Evolutionary conservation across 2,888 invertebrate genomes (phyloP), one percentile per base, ranked within the genome.

Genomic region (Erpobdella octoculata): DNA sequence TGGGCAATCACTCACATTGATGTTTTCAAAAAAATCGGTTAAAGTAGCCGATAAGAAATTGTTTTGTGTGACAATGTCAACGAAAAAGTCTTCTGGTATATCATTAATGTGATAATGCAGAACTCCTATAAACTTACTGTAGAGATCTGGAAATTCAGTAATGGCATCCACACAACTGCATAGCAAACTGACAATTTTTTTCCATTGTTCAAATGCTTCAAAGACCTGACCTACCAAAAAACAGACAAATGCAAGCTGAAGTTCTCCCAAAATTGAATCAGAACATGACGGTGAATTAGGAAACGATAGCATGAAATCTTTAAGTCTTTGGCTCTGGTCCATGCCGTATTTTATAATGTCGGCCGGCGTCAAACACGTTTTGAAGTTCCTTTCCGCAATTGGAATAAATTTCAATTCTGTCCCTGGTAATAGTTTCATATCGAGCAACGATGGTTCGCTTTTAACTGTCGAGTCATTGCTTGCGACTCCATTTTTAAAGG

Each of bases 201-300:
- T 92, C 98, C 98, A 98, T 76, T 96, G 93, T 77, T 94, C 94
- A 81, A 97, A 91, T 0, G 92, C 91, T 79, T 96, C 95, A 37
- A 92, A 89, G 72, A 92, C 83, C 72, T 72, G 73, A 3, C 95
- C 96, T 67, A 92, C 89, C 28, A 96, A 85, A 81, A 96, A 97
- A 81, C 93, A 91, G 0, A 94, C 85, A 82, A 93, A 98, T 0
- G 92, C 88, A 81, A 94, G 89, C 85, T 98, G 94, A 62, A 97
- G 80, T 84, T 98, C 97, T 15, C 83, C 85, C n/a, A 86, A 78
- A 18, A 71, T 74, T 15, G 73, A 77, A 33, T 48, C 9, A 5
- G 36, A 48, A 33, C 9, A 28, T 21, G 31, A 5, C 33, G 15
- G n/a, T 28, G 38, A 2, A 28, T 25, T 12, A 1, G n/a, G 12